Evolutionary conservation across 1,140 invertebrate species (phyloP), one percentile per base, ranked within the genome.

Genomic region (Coenobita brevimanus): DNA sequence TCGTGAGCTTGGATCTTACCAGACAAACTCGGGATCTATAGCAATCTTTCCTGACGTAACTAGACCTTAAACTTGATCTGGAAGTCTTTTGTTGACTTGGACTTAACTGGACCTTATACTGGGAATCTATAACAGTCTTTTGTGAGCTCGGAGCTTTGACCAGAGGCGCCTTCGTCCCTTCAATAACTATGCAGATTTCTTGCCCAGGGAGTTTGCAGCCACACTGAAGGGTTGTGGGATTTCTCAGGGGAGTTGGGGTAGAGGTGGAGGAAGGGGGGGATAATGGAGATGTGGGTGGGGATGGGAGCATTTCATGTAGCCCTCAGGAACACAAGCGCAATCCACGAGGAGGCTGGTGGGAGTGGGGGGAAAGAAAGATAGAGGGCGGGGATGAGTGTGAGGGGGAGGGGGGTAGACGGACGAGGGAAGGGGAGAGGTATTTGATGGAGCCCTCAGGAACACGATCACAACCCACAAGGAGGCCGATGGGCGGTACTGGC

Each of bases 91-190:
- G n/a, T n/a, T n/a, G n/a, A n/a, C n/a, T n/a, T n/a, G n/a, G n/a
- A n/a, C n/a, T n/a, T n/a, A n/a, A n/a, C n/a, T n/a, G n/a, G n/a
- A n/a, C n/a, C n/a, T n/a, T n/a, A n/a, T n/a, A n/a, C n/a, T n/a
- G n/a, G n/a, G n/a, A n/a, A n/a, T 83, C 69, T 57, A 83, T 73
- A 83, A 83, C 82, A 75, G 60, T 83, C 69, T 83, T 83, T 73
- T 83, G 67, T 83, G 60, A 81, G 78, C 78, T 81, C 78, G 46
- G 78, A n/a, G 30, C 78, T 60, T 13, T 21, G 36, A 38, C 57
- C 46, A 41, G 78, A 41, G 78, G 60, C 57, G 78, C 54, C 36
- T n/a, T 36, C 54, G 54, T n/a, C 60, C 41, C 78, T 60, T n/a
- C 57, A 43, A 81, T 81, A 81, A 67, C 78, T 64, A 81, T 81